phyloP scores from a whole-genome alignment of 2,888 invertebrate species.

The Agonopterix alstromeriana region DNA sequence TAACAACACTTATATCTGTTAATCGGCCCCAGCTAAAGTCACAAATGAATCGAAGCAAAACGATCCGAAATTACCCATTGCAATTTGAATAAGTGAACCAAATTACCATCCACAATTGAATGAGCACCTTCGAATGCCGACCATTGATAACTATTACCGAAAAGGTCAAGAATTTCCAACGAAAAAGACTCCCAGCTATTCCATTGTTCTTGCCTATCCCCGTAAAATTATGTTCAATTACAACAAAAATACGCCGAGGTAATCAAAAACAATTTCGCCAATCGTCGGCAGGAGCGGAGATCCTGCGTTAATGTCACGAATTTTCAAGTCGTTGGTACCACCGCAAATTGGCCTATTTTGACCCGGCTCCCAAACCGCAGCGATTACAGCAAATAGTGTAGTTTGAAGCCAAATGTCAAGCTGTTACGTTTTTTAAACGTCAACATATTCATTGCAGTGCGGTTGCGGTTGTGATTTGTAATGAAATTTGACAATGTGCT shows the following conservation, averaged over 20 bases:
- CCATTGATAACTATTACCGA: conserved; percentile 1
- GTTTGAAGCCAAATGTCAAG: conserved; percentile 46
- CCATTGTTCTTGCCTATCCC: conserved; percentile 8
- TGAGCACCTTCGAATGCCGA: not conserved
- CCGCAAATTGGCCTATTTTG: conserved; percentile 47
- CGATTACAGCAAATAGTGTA: conserved; percentile 28
- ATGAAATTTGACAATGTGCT: conserved; percentile 55
- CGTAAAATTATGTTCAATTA: conserved; percentile 31
- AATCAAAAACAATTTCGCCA: conserved; percentile 56
- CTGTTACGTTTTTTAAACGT: conserved; percentile 27
- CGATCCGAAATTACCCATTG: no score
- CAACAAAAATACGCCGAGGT: conserved; percentile 31
- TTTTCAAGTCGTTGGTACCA: conserved; percentile 34
- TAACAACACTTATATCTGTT: no score
- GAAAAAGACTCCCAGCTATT: conserved; percentile 6
- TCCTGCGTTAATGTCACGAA: conserved; percentile 52
- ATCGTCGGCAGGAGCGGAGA: conserved; percentile 37
- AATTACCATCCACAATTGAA: not conserved
- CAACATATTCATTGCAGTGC: conserved; percentile 34
- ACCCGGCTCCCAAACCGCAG: conserved; percentile 30
- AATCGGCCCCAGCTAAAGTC: no score
- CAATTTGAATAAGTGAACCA: no score
- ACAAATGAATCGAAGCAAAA: no score
- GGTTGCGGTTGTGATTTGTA: conserved; percentile 27
- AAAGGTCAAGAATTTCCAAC: conserved; percentile 8